Base-by-base conservation (phyloP, 1,140 invertebrate species). In the Caenorhabditis inopinata region DNA sequence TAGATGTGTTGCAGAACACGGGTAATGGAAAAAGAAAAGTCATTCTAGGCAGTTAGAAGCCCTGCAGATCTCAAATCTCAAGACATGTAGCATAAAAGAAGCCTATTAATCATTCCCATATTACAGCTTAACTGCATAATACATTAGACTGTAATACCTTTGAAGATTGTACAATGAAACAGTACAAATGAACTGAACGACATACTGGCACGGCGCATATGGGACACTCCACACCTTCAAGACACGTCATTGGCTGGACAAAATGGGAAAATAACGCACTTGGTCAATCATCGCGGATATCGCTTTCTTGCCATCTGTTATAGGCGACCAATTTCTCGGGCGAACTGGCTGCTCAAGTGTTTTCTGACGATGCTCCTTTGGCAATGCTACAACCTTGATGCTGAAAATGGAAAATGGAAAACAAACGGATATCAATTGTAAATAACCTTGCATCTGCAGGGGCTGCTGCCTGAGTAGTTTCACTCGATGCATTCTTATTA, bases 171-270 rank as follows among this genome's bases (percentile, higher is more conserved):
- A 2, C 58, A 68, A 68, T 2, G 32, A 9, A 0, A 68, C 58
- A 0, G 29, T 68, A 38, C 58, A 68, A 29, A 68, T 68, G n/a
- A 68, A 68, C 21, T 68, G 58, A 68, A 68, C 58, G 29, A 68
- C 32, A 21, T 68, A 68, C 14, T 68, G 16, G 7, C 58, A 68
- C 38, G 58, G 58, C 11, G 58, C 58, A 38, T 68, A 68, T 68
- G 58, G 58, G 1, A 68, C 12, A n/a, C 27, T 68, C 58, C 58
- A 68, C 32, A 68, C 38, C 58, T 68, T 18, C 58, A 38, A 68
- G 25, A 68, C 21, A 16, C n/a, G 16, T 3, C 7, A 58, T 58
- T 58, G 38, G 21, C 27, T 53, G 18, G 9, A 25, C 3, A 9
- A 42, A 42, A 68, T 5, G 16, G 0, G 5, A 21, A 7, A 0